Conservation (phyloP, 2,888 invertebrate genomes). For the Mechanitis messenoides region DNA sequence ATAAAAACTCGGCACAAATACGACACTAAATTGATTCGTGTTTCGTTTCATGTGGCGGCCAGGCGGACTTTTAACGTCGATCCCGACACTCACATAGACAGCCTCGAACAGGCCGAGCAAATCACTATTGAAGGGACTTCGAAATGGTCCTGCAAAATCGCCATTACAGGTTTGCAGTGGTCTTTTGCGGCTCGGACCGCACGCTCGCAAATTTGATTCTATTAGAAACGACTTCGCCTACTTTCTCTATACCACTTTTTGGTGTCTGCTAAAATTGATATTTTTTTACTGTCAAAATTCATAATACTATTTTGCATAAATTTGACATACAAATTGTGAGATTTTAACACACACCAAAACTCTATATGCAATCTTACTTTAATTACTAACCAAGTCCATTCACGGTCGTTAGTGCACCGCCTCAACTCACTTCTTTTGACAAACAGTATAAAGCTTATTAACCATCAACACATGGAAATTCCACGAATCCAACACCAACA, state of each 20-base stretch:
- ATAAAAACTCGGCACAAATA: constrained; percentile 49
- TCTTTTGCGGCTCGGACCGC: constrained; percentile 75
- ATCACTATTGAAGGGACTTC: constrained; percentile 99
- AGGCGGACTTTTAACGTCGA: constrained; percentile 98
- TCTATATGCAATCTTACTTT: constrained; percentile 63
- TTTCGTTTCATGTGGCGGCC: constrained; percentile 75
- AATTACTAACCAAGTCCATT: constrained; percentile 58
- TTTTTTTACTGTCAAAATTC: background rate
- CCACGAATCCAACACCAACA: constrained; percentile 66
- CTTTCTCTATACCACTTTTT: constrained; percentile 58
- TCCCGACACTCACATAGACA: constrained; percentile 98
- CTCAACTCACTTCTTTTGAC: constrained; percentile 60
- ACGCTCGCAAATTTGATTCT: constrained; percentile 74
- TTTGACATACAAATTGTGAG: background rate
- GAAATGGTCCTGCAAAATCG: constrained; percentile 99
- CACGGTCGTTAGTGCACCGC: constrained; percentile 73
- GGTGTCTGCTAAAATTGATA: constrained; percentile 55
- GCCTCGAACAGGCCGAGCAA: constrained; percentile 97
- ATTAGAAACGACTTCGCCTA: constrained; percentile 74
- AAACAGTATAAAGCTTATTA: constrained; percentile 54
- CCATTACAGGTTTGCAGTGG: constrained; percentile 94
- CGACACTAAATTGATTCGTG: constrained; percentile 62
- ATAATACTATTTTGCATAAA: constrained; percentile 3
- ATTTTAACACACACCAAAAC: constrained; percentile 59
- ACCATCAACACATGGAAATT: constrained; percentile 67